Conservation (phyloP, 2,888 invertebrate genomes). For the Junonia oenone region DNA sequence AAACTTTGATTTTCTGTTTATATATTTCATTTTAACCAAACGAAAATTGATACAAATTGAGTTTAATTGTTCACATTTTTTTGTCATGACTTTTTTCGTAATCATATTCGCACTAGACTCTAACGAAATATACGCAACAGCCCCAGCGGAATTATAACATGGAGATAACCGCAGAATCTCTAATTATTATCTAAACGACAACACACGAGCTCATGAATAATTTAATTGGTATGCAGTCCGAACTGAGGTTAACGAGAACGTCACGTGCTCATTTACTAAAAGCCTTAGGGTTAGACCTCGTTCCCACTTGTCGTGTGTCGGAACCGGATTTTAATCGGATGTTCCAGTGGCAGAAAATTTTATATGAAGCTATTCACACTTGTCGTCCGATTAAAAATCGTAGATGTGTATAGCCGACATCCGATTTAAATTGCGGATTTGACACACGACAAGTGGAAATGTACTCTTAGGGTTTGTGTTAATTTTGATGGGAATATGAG, state of each 20-base stretch:
- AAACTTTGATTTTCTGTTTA: too few relatives aligned
- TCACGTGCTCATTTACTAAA: slow-evolving; percentile 23
- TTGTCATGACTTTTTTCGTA: neutral
- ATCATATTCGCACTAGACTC: neutral
- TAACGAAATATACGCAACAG: slow-evolving; percentile 9
- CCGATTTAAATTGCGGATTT: too few relatives aligned
- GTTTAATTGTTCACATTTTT: too few relatives aligned
- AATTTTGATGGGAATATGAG: neutral
- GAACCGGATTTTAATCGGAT: too few relatives aligned
- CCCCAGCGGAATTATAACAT: slow-evolving; percentile 31
- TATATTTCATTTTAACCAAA: too few relatives aligned
- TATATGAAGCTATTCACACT: too few relatives aligned
- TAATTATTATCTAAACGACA: slow-evolving; percentile 42
- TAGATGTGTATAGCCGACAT: slow-evolving; percentile 15
- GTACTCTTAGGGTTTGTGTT: too few relatives aligned
- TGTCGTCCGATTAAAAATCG: too few relatives aligned
- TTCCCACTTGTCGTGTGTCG: too few relatives aligned
- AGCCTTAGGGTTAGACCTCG: slow-evolving; percentile 21
- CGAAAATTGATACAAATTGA: too few relatives aligned
- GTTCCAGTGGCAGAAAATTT: too few relatives aligned
- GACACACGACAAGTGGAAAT: too few relatives aligned
- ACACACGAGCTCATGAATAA: slow-evolving; percentile 59
- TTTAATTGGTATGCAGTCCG: slow-evolving; percentile 49
- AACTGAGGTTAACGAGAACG: slow-evolving; percentile 24
- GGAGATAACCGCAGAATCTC: slow-evolving; percentile 37